These are phyloP conservation scores for Aphaenogaster rudis DNA, from an alignment of 1,140 invertebrate species.

Conservation along the genomic window DNA sequence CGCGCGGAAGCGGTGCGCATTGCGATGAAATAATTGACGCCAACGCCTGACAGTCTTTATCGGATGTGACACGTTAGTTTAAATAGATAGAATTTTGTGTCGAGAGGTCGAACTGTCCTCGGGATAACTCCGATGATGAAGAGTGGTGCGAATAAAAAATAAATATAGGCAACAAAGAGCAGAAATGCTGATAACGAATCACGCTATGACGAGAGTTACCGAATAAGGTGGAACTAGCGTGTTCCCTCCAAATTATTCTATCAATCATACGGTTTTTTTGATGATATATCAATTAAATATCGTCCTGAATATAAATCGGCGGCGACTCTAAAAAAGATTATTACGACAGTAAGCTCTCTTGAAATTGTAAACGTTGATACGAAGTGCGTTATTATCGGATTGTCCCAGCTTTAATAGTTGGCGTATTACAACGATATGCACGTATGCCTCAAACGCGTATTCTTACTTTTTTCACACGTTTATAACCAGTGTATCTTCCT, in stretches of 20 bases:
- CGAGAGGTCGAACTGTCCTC: conserved; percentile 58
- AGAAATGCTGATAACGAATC: conserved; percentile 62
- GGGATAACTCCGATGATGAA: conserved; percentile 55
- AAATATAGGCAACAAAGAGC: conserved; percentile 53
- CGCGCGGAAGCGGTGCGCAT: conserved; percentile 6
- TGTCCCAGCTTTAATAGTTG: not conserved
- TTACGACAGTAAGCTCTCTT: not conserved
- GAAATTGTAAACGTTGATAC: conserved; percentile 24
- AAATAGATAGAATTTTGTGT: conserved; percentile 63
- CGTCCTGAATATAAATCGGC: conserved; percentile 2
- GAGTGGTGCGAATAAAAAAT: conserved; percentile 58
- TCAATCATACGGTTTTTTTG: conserved; percentile 26
- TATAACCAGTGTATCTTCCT: not conserved
- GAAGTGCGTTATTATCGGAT: conserved; percentile 23
- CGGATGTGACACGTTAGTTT: conserved; percentile 61
- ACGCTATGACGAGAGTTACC: conserved; percentile 38
- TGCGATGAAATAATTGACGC: conserved; percentile 56
- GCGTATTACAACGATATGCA: not conserved
- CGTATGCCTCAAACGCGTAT: not conserved
- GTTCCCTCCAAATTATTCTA: conserved; percentile 37
- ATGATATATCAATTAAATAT: conserved; percentile 42
- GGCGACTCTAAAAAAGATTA: not conserved
- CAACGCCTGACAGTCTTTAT: conserved; percentile 47
- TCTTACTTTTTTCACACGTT: not conserved
- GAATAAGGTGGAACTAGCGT: conserved; percentile 30